Evolutionary conservation across 1,140 invertebrate genomes (phyloP).

Genomic region (Penaeus japonicus): DNA sequence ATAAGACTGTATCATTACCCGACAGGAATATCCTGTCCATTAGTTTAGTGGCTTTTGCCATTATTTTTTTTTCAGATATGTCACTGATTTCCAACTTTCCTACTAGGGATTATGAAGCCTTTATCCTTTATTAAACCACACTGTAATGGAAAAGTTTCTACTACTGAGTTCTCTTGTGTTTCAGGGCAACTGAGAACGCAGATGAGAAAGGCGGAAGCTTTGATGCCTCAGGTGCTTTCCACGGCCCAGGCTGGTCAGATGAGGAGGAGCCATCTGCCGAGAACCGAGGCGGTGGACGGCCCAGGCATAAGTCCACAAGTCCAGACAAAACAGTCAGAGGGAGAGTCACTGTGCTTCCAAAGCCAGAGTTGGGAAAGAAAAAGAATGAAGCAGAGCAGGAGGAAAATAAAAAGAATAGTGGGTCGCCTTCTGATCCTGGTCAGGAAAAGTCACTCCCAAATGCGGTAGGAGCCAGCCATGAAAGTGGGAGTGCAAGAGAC

Average conservation of each 20-base stretch:
- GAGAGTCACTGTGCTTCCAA: conserved; percentile 24
- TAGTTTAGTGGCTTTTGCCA: no score
- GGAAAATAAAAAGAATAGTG: conserved; percentile 26
- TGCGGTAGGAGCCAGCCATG: no score
- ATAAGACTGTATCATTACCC: no score
- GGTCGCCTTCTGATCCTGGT: no score
- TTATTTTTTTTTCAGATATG: no score
- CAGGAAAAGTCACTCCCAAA: no score
- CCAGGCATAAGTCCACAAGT: conserved; percentile 24
- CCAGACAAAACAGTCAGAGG: conserved; percentile 41
- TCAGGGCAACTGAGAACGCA: conserved; percentile 75
- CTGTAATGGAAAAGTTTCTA: not conserved
- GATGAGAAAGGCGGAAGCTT: conserved; percentile 84
- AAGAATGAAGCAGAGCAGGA: not conserved
- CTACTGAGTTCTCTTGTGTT: not conserved
- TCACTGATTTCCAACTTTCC: no score
- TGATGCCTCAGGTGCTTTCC: conserved; percentile 84
- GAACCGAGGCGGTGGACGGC: conserved; percentile 44
- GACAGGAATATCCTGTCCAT: no score
- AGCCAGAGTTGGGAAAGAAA: not conserved
- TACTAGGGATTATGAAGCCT: no score
- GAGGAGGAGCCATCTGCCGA: conserved; percentile 58
- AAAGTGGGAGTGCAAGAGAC: no score
- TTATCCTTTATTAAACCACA: no score
- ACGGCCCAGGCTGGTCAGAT: conserved; percentile 57